phyloP scores from a whole-genome alignment of 2,888 invertebrate species.

The Ophion costatus region DNA sequence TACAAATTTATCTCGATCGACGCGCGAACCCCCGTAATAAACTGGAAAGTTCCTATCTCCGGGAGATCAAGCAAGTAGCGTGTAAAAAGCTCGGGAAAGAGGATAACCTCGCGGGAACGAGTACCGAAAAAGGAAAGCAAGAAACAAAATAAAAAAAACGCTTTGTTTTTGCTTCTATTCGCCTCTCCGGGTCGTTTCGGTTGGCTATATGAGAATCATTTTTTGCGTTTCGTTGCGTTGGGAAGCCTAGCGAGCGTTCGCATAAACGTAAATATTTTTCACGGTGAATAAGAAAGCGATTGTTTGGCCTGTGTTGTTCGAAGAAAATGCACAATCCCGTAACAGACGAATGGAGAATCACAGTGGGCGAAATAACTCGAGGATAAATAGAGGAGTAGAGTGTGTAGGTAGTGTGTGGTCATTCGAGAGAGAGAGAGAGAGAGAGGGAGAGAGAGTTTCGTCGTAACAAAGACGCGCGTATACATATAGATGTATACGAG shows the following conservation, averaged over 20 bases:
- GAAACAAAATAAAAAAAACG: not conserved
- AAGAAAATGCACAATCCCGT: slow-evolving; percentile 11
- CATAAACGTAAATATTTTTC: not conserved
- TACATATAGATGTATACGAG: not conserved
- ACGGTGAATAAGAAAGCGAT: not conserved
- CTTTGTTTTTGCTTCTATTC: not conserved
- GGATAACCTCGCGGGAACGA: not conserved
- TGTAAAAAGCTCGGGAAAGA: not conserved
- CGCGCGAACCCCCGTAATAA: not conserved
- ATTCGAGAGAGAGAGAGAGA: slow-evolving; percentile 24
- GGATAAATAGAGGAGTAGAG: slow-evolving; percentile 29
- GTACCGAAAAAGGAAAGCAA: not conserved
- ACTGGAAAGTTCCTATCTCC: not conserved
- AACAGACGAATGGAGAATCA: not conserved
- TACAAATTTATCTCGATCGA: not conserved
- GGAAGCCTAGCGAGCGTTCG: not conserved
- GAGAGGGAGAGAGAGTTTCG: slow-evolving; percentile 32
- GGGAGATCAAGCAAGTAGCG: not conserved
- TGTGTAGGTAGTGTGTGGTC: slow-evolving; percentile 23
- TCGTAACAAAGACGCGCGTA: not conserved
- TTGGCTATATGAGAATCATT: not conserved
- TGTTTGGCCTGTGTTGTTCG: slow-evolving; percentile 6
- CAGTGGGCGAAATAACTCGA: slow-evolving; percentile 23
- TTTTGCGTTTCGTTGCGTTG: not conserved
- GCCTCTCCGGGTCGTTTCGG: not conserved